Evolutionary conservation across 2,797 vertebrate genomes (phyloP).

Genomic region (Crocodylus rhombifer): DNA sequence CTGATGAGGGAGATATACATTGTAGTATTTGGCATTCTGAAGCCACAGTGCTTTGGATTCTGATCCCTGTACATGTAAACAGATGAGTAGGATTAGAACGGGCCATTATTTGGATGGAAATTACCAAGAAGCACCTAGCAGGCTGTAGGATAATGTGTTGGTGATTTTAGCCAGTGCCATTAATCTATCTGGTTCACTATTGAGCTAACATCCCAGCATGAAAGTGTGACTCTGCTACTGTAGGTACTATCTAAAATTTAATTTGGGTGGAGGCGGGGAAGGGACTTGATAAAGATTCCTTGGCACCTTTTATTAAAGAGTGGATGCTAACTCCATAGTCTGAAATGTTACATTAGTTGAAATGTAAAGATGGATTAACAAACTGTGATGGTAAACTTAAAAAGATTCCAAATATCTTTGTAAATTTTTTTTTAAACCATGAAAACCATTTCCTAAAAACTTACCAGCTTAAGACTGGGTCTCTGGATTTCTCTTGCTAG

Average conservation of each 20-base stretch:
- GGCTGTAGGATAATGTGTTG: background rate
- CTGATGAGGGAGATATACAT: background rate
- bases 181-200: background rate
- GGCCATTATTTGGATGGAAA: background rate
- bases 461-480: slow-evolving; percentile 66
- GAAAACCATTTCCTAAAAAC: slow-evolving; percentile 65
- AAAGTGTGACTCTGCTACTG: background rate
- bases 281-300: slow-evolving; percentile 36
- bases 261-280: slow-evolving; percentile 37
- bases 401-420: slow-evolving; percentile 69
- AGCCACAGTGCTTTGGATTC: background rate
- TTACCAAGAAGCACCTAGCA: background rate
- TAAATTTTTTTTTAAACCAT: slow-evolving; percentile 27
- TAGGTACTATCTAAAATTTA: slow-evolving; percentile 11
- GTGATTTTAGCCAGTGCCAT: background rate
- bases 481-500: slow-evolving; percentile 58
- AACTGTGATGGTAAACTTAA: slow-evolving; percentile 57
- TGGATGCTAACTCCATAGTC: slow-evolving; percentile 49
- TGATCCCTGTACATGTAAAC: background rate
- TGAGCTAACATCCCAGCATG: background rate
- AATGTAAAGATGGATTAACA: background rate
- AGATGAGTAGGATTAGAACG: background rate
- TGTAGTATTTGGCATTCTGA: background rate
- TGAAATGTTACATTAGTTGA: too few relatives aligned
- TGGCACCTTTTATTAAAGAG: slow-evolving; percentile 55